Base-by-base conservation (phyloP, 2,888 invertebrate genomes). In the Cordilura impudica region DNA sequence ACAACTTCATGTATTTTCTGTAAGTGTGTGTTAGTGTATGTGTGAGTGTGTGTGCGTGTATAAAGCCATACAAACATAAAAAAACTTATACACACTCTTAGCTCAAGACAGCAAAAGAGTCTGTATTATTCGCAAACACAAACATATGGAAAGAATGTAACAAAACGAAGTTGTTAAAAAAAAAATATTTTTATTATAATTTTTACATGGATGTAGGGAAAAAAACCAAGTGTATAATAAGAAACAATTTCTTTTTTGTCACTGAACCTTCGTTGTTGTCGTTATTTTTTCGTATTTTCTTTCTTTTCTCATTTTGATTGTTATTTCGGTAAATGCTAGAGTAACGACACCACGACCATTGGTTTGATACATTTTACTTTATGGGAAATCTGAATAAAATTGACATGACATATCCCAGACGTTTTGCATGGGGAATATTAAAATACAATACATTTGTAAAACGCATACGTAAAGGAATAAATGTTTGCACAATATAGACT, bases 321-420 rank as follows among this genome's bases (percentile, higher is more conserved):
- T 77, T 72, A 51, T 75, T 79, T 70, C 26, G 75, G 60, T 58
- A 75, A 79, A 79, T 67, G 66, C 21, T 43, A 49, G 16, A 71
- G 61, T 71, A 51, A 71, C 79, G 74, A 71, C 71, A 75, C 69
- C 69, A 79, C 75, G 79, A 79, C 79, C 75, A 79, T 19, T 75
- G 79, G 35, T 39, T 39, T 39, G 35, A 45, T 71, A 75, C 67
- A 58, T 56, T 78, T 65, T 66, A 67, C 76, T 74, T 73, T 81
- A 80, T 78, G 78, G 79, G 78, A 75, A 82, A 83, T 83, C 82
- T 83, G 83, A 83, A 82, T 83, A 82, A 82, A 83, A 82, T 83
- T 83, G 83, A 82, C 81, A 81, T 83, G 83, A 81, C 82, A 78
- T 78, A 77, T 81, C 82, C 82, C 82, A 81, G 83, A 82, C 82